Percentiles rank a stretch among this genome's conserved stretches.
phyloP scores from a whole-genome alignment of 1,140 invertebrate genomes.

The Lithobius niger region DNA sequence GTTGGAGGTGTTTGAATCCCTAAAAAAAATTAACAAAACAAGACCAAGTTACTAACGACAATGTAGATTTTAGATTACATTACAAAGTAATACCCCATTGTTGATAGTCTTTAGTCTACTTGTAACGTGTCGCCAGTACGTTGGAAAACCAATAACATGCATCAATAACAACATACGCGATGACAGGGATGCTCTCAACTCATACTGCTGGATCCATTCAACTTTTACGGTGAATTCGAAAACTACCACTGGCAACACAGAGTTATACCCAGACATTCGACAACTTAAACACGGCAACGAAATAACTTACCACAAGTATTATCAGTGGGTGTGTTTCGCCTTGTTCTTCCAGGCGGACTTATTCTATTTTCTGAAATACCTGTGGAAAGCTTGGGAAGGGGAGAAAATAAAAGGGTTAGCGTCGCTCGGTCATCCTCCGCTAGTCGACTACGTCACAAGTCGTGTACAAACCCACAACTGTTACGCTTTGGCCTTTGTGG shows the following conservation, averaged over 20 bases:
- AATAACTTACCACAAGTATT: conserved; percentile 25
- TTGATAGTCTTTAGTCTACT: too few species aligned
- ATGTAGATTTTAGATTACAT: conserved; percentile 44
- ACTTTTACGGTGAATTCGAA: background rate
- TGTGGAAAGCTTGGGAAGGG: conserved; percentile 28
- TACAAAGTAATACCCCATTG: too few species aligned
- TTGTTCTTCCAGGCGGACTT: conserved; percentile 24
- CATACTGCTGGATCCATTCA: background rate
- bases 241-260: background rate
- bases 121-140: conserved; percentile 38
- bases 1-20: too few species aligned
- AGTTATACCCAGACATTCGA: background rate
- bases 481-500: conserved; percentile 67
- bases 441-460: too few species aligned
- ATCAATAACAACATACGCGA: conserved; percentile 25
- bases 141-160: conserved; percentile 38
- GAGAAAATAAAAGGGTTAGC: too few species aligned
- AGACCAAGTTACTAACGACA: conserved; percentile 34
- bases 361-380: conserved; percentile 29
- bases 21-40: too few species aligned
- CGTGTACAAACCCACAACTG: too few species aligned
- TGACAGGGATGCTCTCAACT: conserved; percentile 27
- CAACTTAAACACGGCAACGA: background rate
- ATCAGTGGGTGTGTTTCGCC: conserved; percentile 31
- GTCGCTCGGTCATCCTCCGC: conserved; percentile 53